phyloP scores from a whole-genome alignment of 2,888 invertebrate species.

The Drosophila infuscata region DNA sequence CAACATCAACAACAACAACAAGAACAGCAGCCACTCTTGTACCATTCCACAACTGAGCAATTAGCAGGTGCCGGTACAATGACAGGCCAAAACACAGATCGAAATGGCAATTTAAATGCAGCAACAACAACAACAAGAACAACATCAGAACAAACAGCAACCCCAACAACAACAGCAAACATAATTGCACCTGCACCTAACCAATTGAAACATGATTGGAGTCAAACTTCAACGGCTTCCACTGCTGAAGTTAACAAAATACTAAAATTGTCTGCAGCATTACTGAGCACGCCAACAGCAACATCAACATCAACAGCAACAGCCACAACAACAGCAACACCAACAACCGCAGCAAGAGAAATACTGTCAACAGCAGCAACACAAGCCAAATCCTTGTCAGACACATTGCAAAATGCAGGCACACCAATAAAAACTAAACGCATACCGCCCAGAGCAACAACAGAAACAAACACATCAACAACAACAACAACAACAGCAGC shows the following conservation, averaged over 20 bases:
- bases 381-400: slow-evolving; percentile 15
- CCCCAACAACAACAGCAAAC: neutral
- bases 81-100: slow-evolving; percentile 2
- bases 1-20: slow-evolving; percentile 2
- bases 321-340: neutral
- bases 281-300: neutral
- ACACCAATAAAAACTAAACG: slow-evolving; percentile 47
- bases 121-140: neutral
- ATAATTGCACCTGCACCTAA: neutral
- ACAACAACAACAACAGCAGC: slow-evolving; percentile 9
- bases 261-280: neutral
- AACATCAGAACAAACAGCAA: neutral
- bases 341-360: neutral
- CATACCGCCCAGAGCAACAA: slow-evolving; percentile 13
- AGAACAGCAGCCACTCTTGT: neutral
- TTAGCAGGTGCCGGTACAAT: slow-evolving; percentile 24
- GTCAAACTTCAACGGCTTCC: slow-evolving; percentile 3
- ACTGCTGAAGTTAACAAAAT: slow-evolving; percentile 8
- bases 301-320: slow-evolving; percentile 8
- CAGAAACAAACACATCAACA: slow-evolving; percentile 13
- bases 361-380: slow-evolving; percentile 21
- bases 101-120: slow-evolving; percentile 46
- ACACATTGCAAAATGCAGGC: slow-evolving; percentile 2
- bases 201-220: slow-evolving; percentile 14
- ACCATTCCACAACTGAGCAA: slow-evolving; percentile 37